Evolutionary conservation across 2,888 invertebrate species (phyloP), one percentile per base, ranked within the genome.

Genomic region (Copidosoma aretas): DNA sequence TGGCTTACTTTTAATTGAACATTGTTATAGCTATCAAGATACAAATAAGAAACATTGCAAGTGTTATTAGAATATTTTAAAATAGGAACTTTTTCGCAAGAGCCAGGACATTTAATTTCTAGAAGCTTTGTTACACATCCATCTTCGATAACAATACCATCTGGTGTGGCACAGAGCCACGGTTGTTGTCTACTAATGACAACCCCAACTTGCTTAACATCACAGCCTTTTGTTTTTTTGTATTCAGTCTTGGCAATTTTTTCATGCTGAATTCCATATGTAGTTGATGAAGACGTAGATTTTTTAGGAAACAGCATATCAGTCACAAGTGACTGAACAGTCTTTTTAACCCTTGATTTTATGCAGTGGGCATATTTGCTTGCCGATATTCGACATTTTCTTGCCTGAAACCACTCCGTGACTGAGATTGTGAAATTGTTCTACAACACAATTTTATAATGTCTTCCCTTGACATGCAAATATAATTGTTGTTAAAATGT

Each of bases 81-180:
- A n/a, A 49, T 49, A n/a, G 56, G 56, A 15, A n/a, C 21, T 56
- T 46, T 59, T 46, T 61, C 60, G 57, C 73, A 74, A 5, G 64
- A 60, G n/a, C 41, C 54, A 1, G 73, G 73, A 49, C 75, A 74
- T 65, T 75, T 75, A 54, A 75, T 63, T 68, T 74, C 73, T 3
- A 75, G n/a, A 25, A 71, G 19, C 68, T 69, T 73, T n/a, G 41
- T 60, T 14, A 67, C 49, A 17, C 60, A 25, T 19, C 59, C 68
- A 73, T 73, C 60, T 51, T 71, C 60, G 52, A 73, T 32, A n/a
- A 74, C 71, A 49, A 72, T 57, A 19, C 72, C 73, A 68, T 74
- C 73, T 52, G 72, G 22, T 54, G 67, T 70, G 14, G 57, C 67
- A 60, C 74, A 62, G 22, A 74, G 57, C 73, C 72, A 74, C 24